Percentiles rank a stretch among this genome's conserved stretches.
Evolutionary conservation across 1,140 invertebrate genomes (phyloP).

Genomic region (Diorhabda carinulata): DNA sequence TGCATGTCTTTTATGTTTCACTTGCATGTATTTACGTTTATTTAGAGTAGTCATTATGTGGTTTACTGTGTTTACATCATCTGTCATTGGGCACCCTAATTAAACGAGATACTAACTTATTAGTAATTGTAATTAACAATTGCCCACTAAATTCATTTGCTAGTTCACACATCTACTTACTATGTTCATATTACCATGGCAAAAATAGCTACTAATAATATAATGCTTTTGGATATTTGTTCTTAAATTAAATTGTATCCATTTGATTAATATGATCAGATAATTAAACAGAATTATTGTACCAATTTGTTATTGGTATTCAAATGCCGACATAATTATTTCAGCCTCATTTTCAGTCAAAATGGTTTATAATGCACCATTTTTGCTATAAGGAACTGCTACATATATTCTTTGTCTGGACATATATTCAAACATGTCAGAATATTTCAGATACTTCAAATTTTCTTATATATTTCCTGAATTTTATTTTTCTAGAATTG

Average conservation of each 20-base stretch:
- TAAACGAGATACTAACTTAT: slow-evolving; percentile 31
- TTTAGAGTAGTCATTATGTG: slow-evolving; percentile 26
- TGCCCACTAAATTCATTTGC: slow-evolving; percentile 33
- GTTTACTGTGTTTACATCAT: slow-evolving; percentile 36
- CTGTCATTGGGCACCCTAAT: slow-evolving; percentile 41
- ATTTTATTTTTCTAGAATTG: too few species aligned
- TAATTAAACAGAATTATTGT: too few species aligned
- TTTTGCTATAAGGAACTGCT: too few species aligned
- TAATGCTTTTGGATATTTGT: background rate
- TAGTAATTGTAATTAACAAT: slow-evolving; percentile 34
- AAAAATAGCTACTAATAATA: background rate
- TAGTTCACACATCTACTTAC: slow-evolving; percentile 25
- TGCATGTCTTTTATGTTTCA: slow-evolving; percentile 24
- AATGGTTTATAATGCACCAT: too few species aligned
- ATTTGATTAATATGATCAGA: background rate
- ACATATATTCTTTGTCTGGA: too few species aligned
- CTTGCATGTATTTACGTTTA: slow-evolving; percentile 33
- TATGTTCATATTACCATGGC: background rate
- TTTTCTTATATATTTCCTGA: too few species aligned
- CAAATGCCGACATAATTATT: too few species aligned
- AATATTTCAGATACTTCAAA: too few species aligned
- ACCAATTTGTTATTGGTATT: too few species aligned
- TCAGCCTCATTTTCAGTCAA: too few species aligned
- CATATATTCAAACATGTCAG: too few species aligned
- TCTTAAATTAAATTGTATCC: background rate